Percentiles rank a stretch among this genome's conserved stretches.
These are phyloP conservation scores for Pseudonaja textilis DNA, from an alignment of 2,113 vertebrate genomes.

Conservation along the genomic window DNA sequence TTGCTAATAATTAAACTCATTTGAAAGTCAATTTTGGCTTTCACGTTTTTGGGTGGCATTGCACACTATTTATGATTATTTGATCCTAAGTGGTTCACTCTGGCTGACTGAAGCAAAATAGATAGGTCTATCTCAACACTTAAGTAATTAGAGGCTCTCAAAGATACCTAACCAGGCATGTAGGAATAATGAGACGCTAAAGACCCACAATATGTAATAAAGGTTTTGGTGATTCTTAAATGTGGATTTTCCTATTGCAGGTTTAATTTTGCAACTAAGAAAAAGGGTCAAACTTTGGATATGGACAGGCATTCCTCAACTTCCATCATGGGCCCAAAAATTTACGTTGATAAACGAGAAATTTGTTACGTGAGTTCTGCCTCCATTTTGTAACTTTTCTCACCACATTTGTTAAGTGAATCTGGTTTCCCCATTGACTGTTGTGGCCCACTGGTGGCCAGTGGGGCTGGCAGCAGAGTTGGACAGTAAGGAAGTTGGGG, in stretches of 20 bases:
- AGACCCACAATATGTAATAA: neutral
- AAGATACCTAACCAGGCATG: neutral
- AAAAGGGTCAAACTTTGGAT: neutral
- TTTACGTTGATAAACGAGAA: too few species aligned
- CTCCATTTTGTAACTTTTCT: too few species aligned
- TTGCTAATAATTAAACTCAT: constrained; percentile 7
- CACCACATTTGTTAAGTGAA: too few species aligned
- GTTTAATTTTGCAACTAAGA: neutral
- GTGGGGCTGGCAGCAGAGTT: too few species aligned
- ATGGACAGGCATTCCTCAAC: too few species aligned
- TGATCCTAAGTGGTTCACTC: constrained; percentile 1
- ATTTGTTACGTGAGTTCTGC: too few species aligned
- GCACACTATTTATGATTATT: constrained; percentile 15
- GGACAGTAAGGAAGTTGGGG: too few species aligned
- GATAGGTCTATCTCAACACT: constrained; percentile 2
- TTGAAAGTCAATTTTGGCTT: constrained; percentile 19
- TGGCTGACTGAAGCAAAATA: neutral
- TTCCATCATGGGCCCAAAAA: too few species aligned
- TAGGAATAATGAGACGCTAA: neutral
- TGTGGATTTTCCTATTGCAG: neutral
- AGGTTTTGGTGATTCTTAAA: neutral
- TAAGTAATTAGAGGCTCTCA: constrained; percentile 13
- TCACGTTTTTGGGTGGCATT: constrained; percentile 15
- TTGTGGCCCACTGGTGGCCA: too few species aligned
- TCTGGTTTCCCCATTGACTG: too few species aligned